A percentile compares a stretch with the other conserved stretches of the same genome.
phyloP scores from a whole-genome alignment of 2,888 invertebrate genomes.

The Galerucella calmariensis region DNA sequence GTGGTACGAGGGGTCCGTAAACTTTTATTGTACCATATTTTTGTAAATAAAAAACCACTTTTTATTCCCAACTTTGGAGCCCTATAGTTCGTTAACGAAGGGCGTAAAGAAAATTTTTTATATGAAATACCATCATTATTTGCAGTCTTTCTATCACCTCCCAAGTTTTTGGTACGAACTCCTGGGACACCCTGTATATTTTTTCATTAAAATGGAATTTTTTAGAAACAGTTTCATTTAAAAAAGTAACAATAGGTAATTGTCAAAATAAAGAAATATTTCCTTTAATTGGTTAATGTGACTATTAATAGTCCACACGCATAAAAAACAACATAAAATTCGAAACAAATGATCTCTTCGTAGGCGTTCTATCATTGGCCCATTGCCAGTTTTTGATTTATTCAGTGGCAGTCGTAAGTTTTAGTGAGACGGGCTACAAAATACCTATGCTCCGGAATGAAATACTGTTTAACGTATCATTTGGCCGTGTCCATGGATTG shows the following conservation, averaged over 20 bases:
- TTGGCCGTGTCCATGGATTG: conserved; percentile 61
- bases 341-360: conserved; percentile 43
- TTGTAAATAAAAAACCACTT: too few relatives aligned
- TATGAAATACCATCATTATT: too few relatives aligned
- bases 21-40: too few relatives aligned
- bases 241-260: not conserved
- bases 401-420: conserved; percentile 59
- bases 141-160: too few relatives aligned
- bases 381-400: conserved; percentile 59
- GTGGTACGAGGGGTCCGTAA: too few relatives aligned
- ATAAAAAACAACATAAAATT: conserved; percentile 37
- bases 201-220: too few relatives aligned
- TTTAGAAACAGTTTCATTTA: too few relatives aligned
- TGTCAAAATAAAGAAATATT: conserved; percentile 9
- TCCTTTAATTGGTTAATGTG: conserved; percentile 16
- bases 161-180: too few relatives aligned
- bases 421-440: conserved; percentile 59
- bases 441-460: conserved; percentile 60
- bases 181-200: too few relatives aligned
- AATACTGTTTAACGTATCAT: conserved; percentile 60
- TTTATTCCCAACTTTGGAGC: too few relatives aligned
- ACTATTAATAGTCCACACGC: conserved; percentile 23
- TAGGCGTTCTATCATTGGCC: conserved; percentile 53
- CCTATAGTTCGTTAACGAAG: too few relatives aligned
- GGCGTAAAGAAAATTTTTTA: too few relatives aligned